A percentile compares a stretch with the other conserved stretches of the same genome.
Evolutionary conservation across 2,888 invertebrate genomes (phyloP).

Genomic region (Agrochola litura): DNA sequence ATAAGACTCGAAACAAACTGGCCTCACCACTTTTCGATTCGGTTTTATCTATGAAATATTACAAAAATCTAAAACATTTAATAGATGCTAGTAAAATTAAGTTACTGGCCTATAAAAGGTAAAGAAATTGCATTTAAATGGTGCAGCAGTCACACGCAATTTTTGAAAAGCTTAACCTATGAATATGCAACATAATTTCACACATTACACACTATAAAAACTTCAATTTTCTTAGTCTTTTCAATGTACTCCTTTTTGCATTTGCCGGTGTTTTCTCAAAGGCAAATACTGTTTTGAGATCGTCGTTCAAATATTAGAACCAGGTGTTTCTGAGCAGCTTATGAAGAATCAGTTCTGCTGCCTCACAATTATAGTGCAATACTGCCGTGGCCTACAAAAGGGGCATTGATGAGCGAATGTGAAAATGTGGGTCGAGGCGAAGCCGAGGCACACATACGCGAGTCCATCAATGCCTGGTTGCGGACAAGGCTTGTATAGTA

Average conservation of each 20-base stretch:
- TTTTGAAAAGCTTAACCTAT: slow-evolving; percentile 59
- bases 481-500: too few species aligned
- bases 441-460: too few species aligned
- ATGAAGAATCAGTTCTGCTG: slow-evolving; percentile 43
- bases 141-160: slow-evolving; percentile 37
- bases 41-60: slow-evolving; percentile 18
- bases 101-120: slow-evolving; percentile 65
- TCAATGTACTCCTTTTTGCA: slow-evolving; percentile 54
- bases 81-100: slow-evolving; percentile 51
- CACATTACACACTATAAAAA: slow-evolving; percentile 41
- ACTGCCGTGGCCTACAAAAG: too few species aligned
- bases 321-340: slow-evolving; percentile 27
- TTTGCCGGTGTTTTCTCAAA: slow-evolving; percentile 5
- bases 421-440: too few species aligned
- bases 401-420: too few species aligned
- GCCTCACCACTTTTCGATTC: slow-evolving; percentile 14
- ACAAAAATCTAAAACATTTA: slow-evolving; percentile 46
- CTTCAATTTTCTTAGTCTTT: slow-evolving; percentile 33
- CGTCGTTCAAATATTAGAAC: slow-evolving; percentile 17
- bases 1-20: slow-evolving; percentile 21
- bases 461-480: too few species aligned
- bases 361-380: background rate
- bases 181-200: slow-evolving; percentile 50
- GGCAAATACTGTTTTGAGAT: slow-evolving; percentile 39
- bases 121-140: slow-evolving; percentile 32